Percentiles rank a stretch among this genome's conserved stretches.
Evolutionary conservation across 2,888 invertebrate genomes (phyloP).

Genomic region (Ganaspis brasiliensis): DNA sequence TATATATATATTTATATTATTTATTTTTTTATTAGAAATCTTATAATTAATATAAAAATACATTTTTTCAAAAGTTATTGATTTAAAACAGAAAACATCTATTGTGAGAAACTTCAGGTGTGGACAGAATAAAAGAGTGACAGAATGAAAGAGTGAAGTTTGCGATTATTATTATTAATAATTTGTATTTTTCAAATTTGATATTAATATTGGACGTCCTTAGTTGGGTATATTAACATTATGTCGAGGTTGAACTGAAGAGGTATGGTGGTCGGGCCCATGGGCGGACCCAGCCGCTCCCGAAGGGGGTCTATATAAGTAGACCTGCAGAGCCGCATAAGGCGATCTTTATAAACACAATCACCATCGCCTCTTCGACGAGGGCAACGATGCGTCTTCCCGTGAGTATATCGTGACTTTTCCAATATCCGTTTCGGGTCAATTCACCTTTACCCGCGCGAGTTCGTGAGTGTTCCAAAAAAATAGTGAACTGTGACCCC

Average conservation of each 20-base stretch:
- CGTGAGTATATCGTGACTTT: slow-evolving; percentile 69
- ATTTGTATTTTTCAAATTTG: background rate
- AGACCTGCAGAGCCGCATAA: slow-evolving; percentile 71
- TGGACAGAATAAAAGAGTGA: too few species aligned
- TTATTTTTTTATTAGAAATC: background rate
- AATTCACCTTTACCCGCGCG: background rate
- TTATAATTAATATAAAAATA: too few species aligned
- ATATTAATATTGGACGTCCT: slow-evolving; percentile 43
- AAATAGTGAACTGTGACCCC: slow-evolving; percentile 10
- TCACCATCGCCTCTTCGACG: slow-evolving; percentile 72
- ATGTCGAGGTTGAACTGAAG: slow-evolving; percentile 61
- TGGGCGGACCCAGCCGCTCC: slow-evolving; percentile 79
- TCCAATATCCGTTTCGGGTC: slow-evolving; percentile 8
- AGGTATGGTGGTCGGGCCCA: slow-evolving; percentile 76
- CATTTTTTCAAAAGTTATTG: too few species aligned
- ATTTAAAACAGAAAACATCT: too few species aligned
- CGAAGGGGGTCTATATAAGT: slow-evolving; percentile 79
- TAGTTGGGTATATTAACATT: slow-evolving; percentile 53
- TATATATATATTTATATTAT: background rate
- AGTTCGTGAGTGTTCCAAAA: slow-evolving; percentile 1
- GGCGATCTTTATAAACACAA: slow-evolving; percentile 76
- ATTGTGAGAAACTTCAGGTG: too few species aligned
- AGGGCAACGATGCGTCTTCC: slow-evolving; percentile 71
- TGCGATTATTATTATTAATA: background rate
- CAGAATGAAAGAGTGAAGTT: too few species aligned